A percentile compares a stretch with the other conserved stretches of the same genome.
Evolutionary conservation across 2,797 vertebrate species (phyloP).

Genomic region (Enoplosus armatus): DNA sequence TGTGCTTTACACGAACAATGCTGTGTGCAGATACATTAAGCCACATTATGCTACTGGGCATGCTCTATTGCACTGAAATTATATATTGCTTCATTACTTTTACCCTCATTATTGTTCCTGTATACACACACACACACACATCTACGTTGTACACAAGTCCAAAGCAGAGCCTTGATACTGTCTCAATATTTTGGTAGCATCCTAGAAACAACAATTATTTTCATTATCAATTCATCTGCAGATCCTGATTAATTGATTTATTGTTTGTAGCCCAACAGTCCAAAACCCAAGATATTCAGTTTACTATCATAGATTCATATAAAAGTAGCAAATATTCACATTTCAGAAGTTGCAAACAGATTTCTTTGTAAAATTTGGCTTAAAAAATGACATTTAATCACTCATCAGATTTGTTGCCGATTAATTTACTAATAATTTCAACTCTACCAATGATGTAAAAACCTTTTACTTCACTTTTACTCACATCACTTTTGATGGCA

Average conservation of each 20-base stretch:
- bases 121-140: neutral
- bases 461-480: no score
- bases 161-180: neutral
- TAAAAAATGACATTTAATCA: neutral
- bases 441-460: neutral
- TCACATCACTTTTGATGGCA: neutral
- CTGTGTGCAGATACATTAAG: slow-evolving; percentile 3
- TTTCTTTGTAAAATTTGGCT: neutral
- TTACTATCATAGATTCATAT: neutral
- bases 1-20: neutral
- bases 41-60: neutral
- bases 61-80: slow-evolving; percentile 1
- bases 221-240: neutral
- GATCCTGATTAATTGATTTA: neutral
- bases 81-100: slow-evolving; percentile 23
- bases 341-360: neutral
- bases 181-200: neutral
- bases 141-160: neutral
- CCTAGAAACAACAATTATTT: neutral
- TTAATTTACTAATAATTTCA: neutral
- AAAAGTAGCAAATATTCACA: neutral
- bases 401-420: neutral
- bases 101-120: neutral
- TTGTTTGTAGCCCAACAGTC: neutral
- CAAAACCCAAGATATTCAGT: neutral